Evolutionary conservation across 35 echinoderm and acorn worm genomes (phyloP).

Genomic region (Holothuria glaberrima): DNA sequence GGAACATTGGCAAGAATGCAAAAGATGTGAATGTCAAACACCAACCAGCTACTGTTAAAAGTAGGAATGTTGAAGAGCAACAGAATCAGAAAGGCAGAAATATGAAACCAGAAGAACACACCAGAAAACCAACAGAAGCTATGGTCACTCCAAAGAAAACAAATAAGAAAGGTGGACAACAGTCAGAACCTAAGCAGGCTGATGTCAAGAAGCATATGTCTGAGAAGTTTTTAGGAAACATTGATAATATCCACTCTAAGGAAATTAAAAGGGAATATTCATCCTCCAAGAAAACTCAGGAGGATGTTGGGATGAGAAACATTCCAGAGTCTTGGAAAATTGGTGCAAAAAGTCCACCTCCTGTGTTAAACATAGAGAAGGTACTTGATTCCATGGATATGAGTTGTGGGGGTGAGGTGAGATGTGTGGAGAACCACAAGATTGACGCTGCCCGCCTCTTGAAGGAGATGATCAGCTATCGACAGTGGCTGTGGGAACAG

Average conservation of each 20-base stretch:
- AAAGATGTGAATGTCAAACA: neutral
- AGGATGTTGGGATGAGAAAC: neutral
- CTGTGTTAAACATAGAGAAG: constrained; percentile 58
- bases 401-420: constrained; percentile 72
- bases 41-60: too few relatives aligned
- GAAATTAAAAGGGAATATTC: neutral
- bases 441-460: constrained; percentile 76
- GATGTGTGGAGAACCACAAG: constrained; percentile 73
- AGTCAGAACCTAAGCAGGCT: neutral
- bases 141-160: neutral
- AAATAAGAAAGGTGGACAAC: constrained; percentile 8
- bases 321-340: neutral
- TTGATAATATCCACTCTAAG: neutral
- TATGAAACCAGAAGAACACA: neutral
- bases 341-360: neutral
- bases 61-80: neutral
- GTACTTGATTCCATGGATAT: constrained; percentile 71
- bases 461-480: constrained; percentile 78
- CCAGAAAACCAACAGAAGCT: neutral
- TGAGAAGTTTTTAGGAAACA: neutral
- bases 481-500: constrained; percentile 76
- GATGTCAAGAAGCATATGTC: neutral
- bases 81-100: neutral
- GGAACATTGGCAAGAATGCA: neutral
- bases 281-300: neutral